A percentile compares a stretch with the other conserved stretches of the same genome.
Conservation (phyloP, 2,888 invertebrate species). For the Beris chalybata region DNA sequence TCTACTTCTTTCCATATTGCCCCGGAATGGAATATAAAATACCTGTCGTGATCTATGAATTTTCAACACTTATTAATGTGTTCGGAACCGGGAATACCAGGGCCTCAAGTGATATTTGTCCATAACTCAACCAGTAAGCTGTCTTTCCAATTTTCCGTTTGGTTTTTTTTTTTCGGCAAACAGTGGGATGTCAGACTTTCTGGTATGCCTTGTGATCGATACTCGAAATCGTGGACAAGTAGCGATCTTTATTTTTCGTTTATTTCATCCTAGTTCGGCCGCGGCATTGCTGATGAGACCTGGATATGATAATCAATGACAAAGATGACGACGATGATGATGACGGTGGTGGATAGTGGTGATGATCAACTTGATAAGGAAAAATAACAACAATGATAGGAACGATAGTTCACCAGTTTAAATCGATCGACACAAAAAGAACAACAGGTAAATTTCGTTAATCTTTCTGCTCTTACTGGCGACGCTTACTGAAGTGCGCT, state of each 20-base stretch:
- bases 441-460: conserved; percentile 26
- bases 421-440: conserved; percentile 18
- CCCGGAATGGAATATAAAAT: conserved; percentile 39
- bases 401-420: conserved; percentile 6
- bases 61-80: conserved; percentile 41
- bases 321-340: neutral
- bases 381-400: conserved; percentile 4
- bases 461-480: conserved; percentile 7
- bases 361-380: conserved; percentile 24
- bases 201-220: conserved; percentile 11
- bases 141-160: neutral
- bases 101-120: conserved; percentile 38
- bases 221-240: conserved; percentile 38
- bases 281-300: neutral
- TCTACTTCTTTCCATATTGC: conserved; percentile 40
- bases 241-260: conserved; percentile 34
- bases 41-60: conserved; percentile 41
- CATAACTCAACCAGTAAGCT: conserved; percentile 35
- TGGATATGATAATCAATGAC: neutral
- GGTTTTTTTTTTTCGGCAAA: neutral
- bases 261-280: conserved; percentile 23
- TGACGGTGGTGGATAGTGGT: conserved; percentile 20
- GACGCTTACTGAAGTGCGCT: conserved; percentile 22
- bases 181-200: neutral
- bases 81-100: conserved; percentile 32